Base-by-base conservation (phyloP, 2,888 invertebrate species). In the Cabera pusaria region DNA sequence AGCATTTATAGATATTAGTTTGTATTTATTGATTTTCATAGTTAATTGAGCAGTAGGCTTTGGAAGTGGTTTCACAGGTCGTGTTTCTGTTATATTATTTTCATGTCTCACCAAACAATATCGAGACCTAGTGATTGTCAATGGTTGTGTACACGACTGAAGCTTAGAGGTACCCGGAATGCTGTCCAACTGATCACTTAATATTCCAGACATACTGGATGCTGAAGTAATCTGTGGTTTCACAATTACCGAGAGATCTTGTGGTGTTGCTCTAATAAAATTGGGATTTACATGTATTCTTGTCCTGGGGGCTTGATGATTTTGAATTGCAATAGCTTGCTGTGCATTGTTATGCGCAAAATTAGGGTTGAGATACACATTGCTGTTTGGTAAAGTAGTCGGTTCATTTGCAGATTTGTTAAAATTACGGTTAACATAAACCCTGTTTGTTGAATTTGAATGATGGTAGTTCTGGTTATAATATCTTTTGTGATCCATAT, bases 251-350 rank as follows among this genome's bases (percentile, higher is more conserved):
- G 20, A 6, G 5, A 2, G 2, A 12, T 28, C 23, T 25, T 18
- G 26, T 14, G 19, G n/a, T 18, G 37, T 42, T 21, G 44, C 4
- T 28, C 35, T 37, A 3, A 80, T 59, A 63, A 90, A 85, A 68
- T 83, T 79, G 14, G 90, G 91, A 61, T 90, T 91, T 0, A 90
- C 64, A 67, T 83, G 85, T 50, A 90, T 90, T 59, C 63, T 82
- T 21, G 66, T 52, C 23, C 64, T 70, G 35, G 26, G 26, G 6
- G 16, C 7, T 23, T 25, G 22, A 26, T 39, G 24, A 14, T 6
- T 36, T 19, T 29, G 14, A 3, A 28, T 21, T 21, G 22, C 24
- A 5, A 24, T 20, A 29, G 23, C 21, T 20, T 33, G 10, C 14
- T 36, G 11, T 17, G 14, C 9, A 25, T 4, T 31, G 7, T 9